A percentile compares a stretch with the other conserved stretches of the same genome.
Evolutionary conservation across 1,140 invertebrate species (phyloP).

Genomic region (Lucilia cuprina): DNA sequence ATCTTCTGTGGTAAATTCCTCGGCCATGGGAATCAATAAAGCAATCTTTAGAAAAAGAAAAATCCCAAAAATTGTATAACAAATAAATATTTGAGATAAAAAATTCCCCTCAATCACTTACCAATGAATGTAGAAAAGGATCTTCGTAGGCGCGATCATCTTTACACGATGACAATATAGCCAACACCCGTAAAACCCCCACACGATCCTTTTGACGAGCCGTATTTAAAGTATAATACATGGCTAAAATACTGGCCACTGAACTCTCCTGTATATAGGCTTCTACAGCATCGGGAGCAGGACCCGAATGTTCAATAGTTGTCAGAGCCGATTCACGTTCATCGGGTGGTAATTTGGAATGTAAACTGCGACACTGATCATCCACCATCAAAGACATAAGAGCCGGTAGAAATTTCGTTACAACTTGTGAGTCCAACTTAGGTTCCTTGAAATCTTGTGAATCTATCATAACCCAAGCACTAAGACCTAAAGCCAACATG

Average conservation of each 20-base stretch:
- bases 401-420: constrained; percentile 94
- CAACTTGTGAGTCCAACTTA: constrained; percentile 88
- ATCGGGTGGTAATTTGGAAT: constrained; percentile 89
- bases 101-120: no score
- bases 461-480: constrained; percentile 97
- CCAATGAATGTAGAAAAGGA: constrained; percentile 91
- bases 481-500: constrained; percentile 91
- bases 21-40: constrained; percentile 84
- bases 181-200: constrained; percentile 85
- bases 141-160: constrained; percentile 93
- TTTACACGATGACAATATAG: constrained; percentile 88
- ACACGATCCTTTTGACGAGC: constrained; percentile 82
- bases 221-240: constrained; percentile 93
- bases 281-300: constrained; percentile 90
- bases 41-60: constrained; percentile 70
- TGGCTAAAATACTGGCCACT: constrained; percentile 89
- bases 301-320: constrained; percentile 91
- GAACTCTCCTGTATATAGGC: constrained; percentile 88
- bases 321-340: constrained; percentile 91
- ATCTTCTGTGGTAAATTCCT: constrained; percentile 92
- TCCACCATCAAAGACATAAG: constrained; percentile 96
- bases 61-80: neutral
- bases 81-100: no score
- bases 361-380: constrained; percentile 89
- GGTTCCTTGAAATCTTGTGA: constrained; percentile 95